Base-by-base conservation (phyloP, 1,140 invertebrate genomes). In the Apocrypta bakeri region DNA sequence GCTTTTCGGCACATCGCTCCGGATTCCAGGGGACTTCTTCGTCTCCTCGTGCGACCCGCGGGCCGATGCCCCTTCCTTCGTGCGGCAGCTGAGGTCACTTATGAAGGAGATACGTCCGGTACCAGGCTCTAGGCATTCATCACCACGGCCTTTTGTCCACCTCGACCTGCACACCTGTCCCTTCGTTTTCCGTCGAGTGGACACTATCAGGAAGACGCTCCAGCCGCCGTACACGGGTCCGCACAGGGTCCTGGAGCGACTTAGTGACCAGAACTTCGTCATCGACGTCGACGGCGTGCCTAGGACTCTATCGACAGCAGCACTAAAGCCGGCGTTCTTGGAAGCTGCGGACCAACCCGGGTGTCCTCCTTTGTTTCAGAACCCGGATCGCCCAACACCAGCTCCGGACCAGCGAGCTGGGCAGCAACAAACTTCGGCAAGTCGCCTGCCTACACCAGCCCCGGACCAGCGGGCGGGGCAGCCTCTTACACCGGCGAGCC, bases 1-100 rank as follows among this genome's bases (percentile, higher is more conserved):
- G 76, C 81, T 90, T 12, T 86, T 84, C 37, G 85, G 85, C 11
- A 76, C 79, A 33, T 66, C 85, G 24, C 24, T 88, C 7, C 33
- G 79, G n/a, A 56, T 88, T 1, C 87, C 87, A 6, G 87, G 85
- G 71, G 73, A 85, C n/a, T 87, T 86, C 73, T 79, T 40, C 24
- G 40, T 21, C 17, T 2, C 1, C 27, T 63, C 2, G 6, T 40
- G 9, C 2, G n/a, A 1, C 25, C 8, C 11, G 17, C 64, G 7
- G 1, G 0, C 0, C 12, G 31, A 80, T 31, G 24, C 71, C 17
- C 69, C 71, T 40, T 8, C 63, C 3, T 83, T 79, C n/a, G 3
- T 68, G 12, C 1, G 1, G 7, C 11, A 33, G 27, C 17, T 29
- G 1, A 3, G 68, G 9, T 1, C 21, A 1, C 42, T 48, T 0